Evolutionary conservation across 37 sponge, comb jelly and placozoan genomes (phyloP).

Genomic region (Beroe forskalii): DNA sequence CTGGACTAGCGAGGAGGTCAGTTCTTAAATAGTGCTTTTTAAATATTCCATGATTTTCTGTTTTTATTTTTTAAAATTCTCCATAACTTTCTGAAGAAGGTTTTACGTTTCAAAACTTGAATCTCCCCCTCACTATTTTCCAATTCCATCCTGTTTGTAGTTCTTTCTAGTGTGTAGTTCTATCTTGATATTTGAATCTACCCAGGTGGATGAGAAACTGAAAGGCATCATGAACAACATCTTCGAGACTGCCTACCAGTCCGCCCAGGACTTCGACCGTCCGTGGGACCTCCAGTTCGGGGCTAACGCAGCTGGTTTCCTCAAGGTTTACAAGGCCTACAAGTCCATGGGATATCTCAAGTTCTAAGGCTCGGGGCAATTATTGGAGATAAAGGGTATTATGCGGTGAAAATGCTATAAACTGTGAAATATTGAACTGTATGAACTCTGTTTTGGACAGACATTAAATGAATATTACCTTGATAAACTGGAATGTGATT

Average conservation of each 20-base stretch:
- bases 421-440: too few species aligned
- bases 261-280: slow-evolving; percentile 22
- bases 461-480: too few species aligned
- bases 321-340: slow-evolving; percentile 44
- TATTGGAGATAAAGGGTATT: not conserved
- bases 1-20: slow-evolving; percentile 39
- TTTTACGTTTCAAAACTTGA: too few species aligned
- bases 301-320: slow-evolving; percentile 50
- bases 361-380: not conserved
- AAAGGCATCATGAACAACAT: slow-evolving; percentile 51
- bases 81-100: too few species aligned
- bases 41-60: not conserved
- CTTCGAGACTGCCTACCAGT: not conserved
- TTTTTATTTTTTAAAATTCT: too few species aligned
- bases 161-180: too few species aligned
- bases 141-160: too few species aligned
- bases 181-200: too few species aligned
- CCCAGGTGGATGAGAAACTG: slow-evolving; percentile 53
- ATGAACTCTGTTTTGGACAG: too few species aligned
- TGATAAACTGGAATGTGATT: too few species aligned
- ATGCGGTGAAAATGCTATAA: too few species aligned
- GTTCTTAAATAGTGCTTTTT: not conserved
- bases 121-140: too few species aligned
- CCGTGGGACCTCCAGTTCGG: slow-evolving; percentile 44
- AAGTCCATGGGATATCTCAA: slow-evolving; percentile 47